phyloP scores from a whole-genome alignment of 2,888 invertebrate genomes.

The Arenicola marina region DNA sequence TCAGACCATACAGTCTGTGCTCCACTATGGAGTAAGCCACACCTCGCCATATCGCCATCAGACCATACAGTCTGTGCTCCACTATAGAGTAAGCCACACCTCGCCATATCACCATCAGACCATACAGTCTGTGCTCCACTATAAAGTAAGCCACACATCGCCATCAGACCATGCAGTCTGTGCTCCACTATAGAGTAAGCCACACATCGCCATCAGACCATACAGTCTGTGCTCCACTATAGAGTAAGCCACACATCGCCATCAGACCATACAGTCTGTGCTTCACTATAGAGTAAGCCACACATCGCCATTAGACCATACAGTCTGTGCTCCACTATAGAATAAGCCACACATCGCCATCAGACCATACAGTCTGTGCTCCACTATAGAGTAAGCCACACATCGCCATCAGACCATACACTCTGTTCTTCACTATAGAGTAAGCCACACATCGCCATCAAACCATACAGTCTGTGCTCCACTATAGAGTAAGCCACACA shows the following conservation, averaged over 20 bases:
- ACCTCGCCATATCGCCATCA: conserved; percentile 11
- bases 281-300: conserved; percentile 25
- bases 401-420: conserved; percentile 22
- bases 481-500: conserved; percentile 25
- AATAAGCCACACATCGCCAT: conserved; percentile 23
- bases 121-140: conserved; percentile 22
- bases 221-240: conserved; percentile 23
- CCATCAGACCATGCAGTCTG: conserved; percentile 23
- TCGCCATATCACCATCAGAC: conserved; percentile 17
- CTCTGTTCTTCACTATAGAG: conserved; percentile 26
- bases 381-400: conserved; percentile 25
- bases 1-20: conserved; percentile 24
- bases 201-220: conserved; percentile 19
- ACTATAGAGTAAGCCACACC: conserved; percentile 26
- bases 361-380: conserved; percentile 24
- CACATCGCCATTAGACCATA: conserved; percentile 23
- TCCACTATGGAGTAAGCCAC: conserved; percentile 28
- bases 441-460: conserved; percentile 20
- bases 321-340: conserved; percentile 22
- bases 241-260: conserved; percentile 23
- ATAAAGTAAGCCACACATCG: conserved; percentile 25
- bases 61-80: conserved; percentile 24
- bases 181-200: conserved; percentile 27
- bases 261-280: conserved; percentile 24
- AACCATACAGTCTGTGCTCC: conserved; percentile 24